Base-by-base conservation (phyloP, 2,113 vertebrate genomes). In the Athene noctua region DNA sequence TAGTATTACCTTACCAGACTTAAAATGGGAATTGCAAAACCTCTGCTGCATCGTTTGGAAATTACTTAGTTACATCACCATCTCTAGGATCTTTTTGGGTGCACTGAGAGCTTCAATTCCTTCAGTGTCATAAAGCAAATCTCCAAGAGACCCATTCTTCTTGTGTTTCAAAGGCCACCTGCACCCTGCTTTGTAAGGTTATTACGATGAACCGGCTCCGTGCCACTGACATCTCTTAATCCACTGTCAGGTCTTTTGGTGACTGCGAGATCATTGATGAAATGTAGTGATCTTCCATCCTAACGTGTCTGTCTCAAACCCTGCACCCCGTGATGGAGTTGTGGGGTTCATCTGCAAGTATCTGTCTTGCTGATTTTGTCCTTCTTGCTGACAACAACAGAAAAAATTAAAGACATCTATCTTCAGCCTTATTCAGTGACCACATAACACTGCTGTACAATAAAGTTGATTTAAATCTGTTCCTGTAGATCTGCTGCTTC, bases 381-480 rank as follows among this genome's bases (percentile, higher is more conserved):
- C 70, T 90, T 58, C 81, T 87, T 74, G 61, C 65, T 79, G 78
- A 67, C 71, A 86, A n/a, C 32, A 86, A 75, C 29, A 67, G 78
- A 40, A 95, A 91, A 84, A 92, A 94, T 86, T 78, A 79, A 91
- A 94, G 51, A 13, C 80, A 88, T 95, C 78, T 46, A 47, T 95
- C 82, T 77, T 80, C 85, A 94, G 91, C 44, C 49, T 77, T 80
- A 67, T 47, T 75, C 74, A 49, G 79, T 25, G 92, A 58, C 74
- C 79, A 82, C 71, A 57, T 13, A 88, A 20, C 32, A 2, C n/a
- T 21, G 51, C 88, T 49, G 58, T 46, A 16, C 81, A 75, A 90
- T 83, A 83, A 95, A 96, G 82, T 15, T 90, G 92, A 94, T 95
- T 95, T 83, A 94, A 78, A 67, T 23, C 80, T 51, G 16, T 49